Percentiles rank a stretch among this genome's conserved stretches.
Conservation (phyloP, 2,113 vertebrate genomes). For the Charadrius vociferus region DNA sequence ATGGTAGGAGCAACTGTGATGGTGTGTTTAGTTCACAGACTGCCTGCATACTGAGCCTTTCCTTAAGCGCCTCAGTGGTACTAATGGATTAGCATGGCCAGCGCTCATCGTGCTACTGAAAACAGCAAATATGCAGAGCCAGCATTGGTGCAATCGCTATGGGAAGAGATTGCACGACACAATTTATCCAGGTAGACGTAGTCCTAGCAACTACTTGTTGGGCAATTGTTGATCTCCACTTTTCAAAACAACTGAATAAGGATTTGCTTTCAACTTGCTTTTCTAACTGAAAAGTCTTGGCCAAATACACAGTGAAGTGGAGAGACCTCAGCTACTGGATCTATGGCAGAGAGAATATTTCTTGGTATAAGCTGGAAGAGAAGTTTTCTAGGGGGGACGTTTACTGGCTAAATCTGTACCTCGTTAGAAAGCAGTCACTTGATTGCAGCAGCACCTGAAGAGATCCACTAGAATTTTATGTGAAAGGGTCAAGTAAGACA, state of each 20-base stretch:
- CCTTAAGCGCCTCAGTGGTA: neutral
- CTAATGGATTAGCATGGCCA: neutral
- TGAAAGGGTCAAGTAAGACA: neutral
- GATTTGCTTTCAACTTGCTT: neutral
- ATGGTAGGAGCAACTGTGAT: neutral
- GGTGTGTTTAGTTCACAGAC: neutral
- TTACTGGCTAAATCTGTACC: neutral
- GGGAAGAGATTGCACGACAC: neutral
- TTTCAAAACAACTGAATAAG: neutral
- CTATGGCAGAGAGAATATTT: neutral
- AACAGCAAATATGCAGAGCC: neutral
- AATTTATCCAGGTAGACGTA: fast-evolving
- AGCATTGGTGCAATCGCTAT: fast-evolving
- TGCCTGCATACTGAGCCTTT: neutral
- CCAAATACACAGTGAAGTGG: neutral
- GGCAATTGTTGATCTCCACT: neutral
- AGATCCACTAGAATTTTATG: neutral
- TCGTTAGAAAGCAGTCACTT: neutral
- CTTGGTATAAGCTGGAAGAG: neutral
- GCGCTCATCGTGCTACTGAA: fast-evolving
- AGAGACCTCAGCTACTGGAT: neutral
- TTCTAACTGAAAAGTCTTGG: neutral
- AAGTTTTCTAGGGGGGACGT: neutral
- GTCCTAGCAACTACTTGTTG: neutral
- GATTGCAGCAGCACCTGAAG: neutral